These are phyloP conservation scores for Mesoclemmys tuberculata DNA, from an alignment of 2,113 vertebrate genomes.

Conservation along the genomic window DNA sequence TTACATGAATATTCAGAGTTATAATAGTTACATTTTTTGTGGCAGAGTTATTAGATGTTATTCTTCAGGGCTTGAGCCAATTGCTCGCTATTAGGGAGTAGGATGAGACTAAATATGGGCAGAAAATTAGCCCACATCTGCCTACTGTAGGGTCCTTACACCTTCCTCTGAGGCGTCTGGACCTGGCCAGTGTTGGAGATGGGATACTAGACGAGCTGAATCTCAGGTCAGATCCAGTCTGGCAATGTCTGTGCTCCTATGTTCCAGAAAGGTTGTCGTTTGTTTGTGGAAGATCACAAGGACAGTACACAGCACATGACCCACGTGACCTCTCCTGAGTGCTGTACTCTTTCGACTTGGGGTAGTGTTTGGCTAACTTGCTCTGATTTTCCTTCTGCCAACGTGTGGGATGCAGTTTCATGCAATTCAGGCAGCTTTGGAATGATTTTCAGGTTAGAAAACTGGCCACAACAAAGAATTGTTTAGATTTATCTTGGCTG, in stretches of 20 bases:
- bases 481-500: neutral
- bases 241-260: neutral
- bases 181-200: neutral
- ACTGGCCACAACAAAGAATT: neutral
- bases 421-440: neutral
- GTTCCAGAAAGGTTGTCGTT: neutral
- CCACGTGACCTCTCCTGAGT: neutral
- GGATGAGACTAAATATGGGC: neutral
- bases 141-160: neutral
- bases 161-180: neutral
- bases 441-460: neutral
- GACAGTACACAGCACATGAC: neutral
- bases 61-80: neutral
- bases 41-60: neutral
- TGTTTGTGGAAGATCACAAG: neutral
- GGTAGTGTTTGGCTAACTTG: neutral
- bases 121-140: neutral
- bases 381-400: neutral
- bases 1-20: neutral
- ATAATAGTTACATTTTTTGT: neutral
- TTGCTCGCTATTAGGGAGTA: neutral
- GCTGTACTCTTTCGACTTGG: neutral
- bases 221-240: neutral
- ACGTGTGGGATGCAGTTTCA: slow-evolving; percentile 44
- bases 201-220: neutral